Conservation (phyloP, 2,797 vertebrate species). For the Phyllotis vaccarum region DNA sequence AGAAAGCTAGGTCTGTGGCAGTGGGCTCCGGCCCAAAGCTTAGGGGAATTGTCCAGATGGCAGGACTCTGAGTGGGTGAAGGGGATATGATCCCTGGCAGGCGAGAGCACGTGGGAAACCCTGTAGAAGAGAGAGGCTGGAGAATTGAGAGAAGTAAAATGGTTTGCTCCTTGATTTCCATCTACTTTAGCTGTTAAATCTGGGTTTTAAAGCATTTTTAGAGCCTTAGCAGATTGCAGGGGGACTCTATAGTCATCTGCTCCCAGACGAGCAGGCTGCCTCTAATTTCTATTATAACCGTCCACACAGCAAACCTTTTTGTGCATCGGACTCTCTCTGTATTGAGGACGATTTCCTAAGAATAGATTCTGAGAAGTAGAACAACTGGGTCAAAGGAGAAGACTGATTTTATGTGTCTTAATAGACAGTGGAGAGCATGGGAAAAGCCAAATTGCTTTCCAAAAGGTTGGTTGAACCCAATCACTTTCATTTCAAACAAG, state of each 20-base stretch:
- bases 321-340: slow-evolving; percentile 35
- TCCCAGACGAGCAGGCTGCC: not conserved
- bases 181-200: not conserved
- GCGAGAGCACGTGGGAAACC: not conserved
- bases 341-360: slow-evolving; percentile 73
- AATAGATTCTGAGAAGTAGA: slow-evolving; percentile 77
- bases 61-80: not conserved
- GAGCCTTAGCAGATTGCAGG: not conserved
- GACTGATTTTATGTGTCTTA: slow-evolving; percentile 75
- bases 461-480: slow-evolving; percentile 81
- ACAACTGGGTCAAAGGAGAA: slow-evolving; percentile 79
- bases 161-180: not conserved
- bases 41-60: not conserved
- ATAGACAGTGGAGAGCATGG: slow-evolving; percentile 68
- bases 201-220: not conserved
- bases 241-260: not conserved
- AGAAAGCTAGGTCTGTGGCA: not conserved
- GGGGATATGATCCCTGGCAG: not conserved
- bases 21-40: not conserved
- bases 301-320: not conserved
- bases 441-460: slow-evolving; percentile 80
- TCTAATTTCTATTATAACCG: slow-evolving; percentile 17
- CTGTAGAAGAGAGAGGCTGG: not conserved
- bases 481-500: slow-evolving; percentile 80
- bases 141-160: not conserved